A percentile compares a stretch with the other conserved stretches of the same genome.
These are phyloP conservation scores for Syritta pipiens DNA, from an alignment of 2,888 invertebrate species.

Conservation along the genomic window DNA sequence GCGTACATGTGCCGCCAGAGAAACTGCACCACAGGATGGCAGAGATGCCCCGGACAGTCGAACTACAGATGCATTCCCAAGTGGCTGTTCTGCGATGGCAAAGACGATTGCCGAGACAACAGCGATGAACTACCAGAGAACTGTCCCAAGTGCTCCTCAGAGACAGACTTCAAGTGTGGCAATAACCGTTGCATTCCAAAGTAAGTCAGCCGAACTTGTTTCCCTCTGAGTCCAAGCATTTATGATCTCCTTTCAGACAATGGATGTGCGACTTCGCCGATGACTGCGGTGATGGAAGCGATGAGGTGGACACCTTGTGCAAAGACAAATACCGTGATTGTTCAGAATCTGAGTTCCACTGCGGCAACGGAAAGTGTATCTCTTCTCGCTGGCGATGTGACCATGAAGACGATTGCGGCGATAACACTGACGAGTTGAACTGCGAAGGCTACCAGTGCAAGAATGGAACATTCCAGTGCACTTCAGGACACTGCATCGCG, in stretches of 20 bases:
- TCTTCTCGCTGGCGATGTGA: slow-evolving; percentile 96
- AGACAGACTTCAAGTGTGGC: slow-evolving; percentile 95
- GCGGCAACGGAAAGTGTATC: slow-evolving; percentile 93
- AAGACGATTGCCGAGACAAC: slow-evolving; percentile 96
- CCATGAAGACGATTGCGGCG: slow-evolving; percentile 97
- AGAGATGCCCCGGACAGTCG: slow-evolving; percentile 93
- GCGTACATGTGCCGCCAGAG: slow-evolving; percentile 94
- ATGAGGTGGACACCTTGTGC: slow-evolving; percentile 91
- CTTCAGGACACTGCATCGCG: slow-evolving; percentile 95
- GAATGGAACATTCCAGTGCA: slow-evolving; percentile 94
- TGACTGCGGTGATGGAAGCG: slow-evolving; percentile 97
- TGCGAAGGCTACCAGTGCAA: slow-evolving; percentile 92
- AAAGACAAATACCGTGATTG: slow-evolving; percentile 92
- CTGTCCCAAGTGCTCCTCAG: slow-evolving; percentile 92
- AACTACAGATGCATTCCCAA: slow-evolving; percentile 98
- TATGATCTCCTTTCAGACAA: slow-evolving; percentile 80
- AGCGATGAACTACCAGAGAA: slow-evolving; percentile 95
- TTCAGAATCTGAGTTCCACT: slow-evolving; percentile 95
- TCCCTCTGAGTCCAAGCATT: slow-evolving; percentile 70
- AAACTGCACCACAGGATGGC: slow-evolving; percentile 97
- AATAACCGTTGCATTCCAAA: slow-evolving; percentile 94
- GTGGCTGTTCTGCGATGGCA: slow-evolving; percentile 99
- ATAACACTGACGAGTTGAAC: slow-evolving; percentile 92
- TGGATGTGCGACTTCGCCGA: slow-evolving; percentile 98
- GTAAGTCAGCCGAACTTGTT: slow-evolving; percentile 71